Conservation (phyloP, 2,113 vertebrate species). For the Poecilia latipinna region DNA sequence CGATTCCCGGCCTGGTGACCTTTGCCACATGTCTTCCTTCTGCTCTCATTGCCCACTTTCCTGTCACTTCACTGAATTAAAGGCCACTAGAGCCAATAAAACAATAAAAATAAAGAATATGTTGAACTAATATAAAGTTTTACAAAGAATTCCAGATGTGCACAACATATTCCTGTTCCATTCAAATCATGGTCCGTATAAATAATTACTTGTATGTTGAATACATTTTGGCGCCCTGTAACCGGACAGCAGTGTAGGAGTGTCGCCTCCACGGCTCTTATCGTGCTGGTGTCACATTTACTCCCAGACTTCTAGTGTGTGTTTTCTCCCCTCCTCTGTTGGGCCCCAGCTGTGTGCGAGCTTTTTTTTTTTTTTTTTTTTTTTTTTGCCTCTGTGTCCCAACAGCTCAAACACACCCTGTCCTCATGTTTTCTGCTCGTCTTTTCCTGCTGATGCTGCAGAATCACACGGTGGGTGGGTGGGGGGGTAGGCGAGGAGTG, state of each 20-base stretch:
- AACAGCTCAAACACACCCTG: conserved; percentile 55
- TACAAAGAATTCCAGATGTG: no score
- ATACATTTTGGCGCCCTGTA: neutral
- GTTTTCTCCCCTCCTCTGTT: neutral
- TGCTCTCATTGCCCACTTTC: no score
- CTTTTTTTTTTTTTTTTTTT: conserved; percentile 1
- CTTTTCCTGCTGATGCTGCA: conserved; percentile 47
- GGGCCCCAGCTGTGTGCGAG: conserved; percentile 19
- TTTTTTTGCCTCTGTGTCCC: conserved; percentile 8
- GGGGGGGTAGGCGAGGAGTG: accelerated
- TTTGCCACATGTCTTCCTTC: no score
- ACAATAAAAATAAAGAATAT: no score
- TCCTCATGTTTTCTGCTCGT: conserved; percentile 39
- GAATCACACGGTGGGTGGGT: conserved; percentile 25
- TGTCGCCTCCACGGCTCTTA: conserved; percentile 36
- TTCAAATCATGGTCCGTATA: no score
- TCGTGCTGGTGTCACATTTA: conserved; percentile 60
- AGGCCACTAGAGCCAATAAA: no score
- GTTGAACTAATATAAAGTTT: no score
- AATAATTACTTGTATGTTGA: neutral
- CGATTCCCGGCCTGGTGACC: no score
- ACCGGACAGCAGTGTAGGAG: neutral
- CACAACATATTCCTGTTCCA: no score
- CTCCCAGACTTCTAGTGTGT: conserved; percentile 12
- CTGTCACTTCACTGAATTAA: no score